Evolutionary conservation across 1,140 invertebrate genomes (phyloP), one percentile per base, ranked within the genome.

Genomic region (Drosophila albomicans): DNA sequence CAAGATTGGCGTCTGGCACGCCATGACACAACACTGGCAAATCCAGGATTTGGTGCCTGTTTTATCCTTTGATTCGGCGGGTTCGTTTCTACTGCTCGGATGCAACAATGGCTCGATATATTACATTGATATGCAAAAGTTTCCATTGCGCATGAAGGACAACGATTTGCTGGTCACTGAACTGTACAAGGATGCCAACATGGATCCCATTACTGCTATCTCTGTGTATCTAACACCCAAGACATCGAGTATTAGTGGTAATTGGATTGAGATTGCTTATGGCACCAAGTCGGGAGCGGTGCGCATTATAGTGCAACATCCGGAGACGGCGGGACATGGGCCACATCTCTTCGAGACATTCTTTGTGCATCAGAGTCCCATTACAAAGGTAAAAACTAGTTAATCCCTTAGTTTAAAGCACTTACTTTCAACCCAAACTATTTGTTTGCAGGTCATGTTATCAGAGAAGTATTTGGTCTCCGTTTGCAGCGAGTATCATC

Each of bases 121-220:
- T 93, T 99, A 99, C 93, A 99, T 99, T 88, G 98, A 99, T 93
- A 99, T 99, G 99, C 98, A 99, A 93, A 99, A 99, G 92, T 99
- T 99, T 94, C 99, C 99, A 2, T 93, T 99, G 6, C 94, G 98
- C 64, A 99, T 99, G 98, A 99, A 99, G 93, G 99, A 99, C 91
- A 99, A 99, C 93, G 99, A 99, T 94, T 94, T 99, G 3, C 93
- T 99, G 15, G 98, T 99, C 0, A 99, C 98, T 15, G 98, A 99
- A 93, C 93, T 99, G 2, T 99, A 99, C 91, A 95, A 96, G 92
- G 99, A 99, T 94, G 97, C 98, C 11, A 96, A 97, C 77, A 96
- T 96, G 91, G 98, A 99, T 93, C 96, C 97, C 20, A 99, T 99
- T 38, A 99, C 98, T 46, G 98, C 98, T n/a, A 98, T 99, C 80